phyloP scores from a whole-genome alignment of 2,888 invertebrate genomes.

The Pheosia tremula region DNA sequence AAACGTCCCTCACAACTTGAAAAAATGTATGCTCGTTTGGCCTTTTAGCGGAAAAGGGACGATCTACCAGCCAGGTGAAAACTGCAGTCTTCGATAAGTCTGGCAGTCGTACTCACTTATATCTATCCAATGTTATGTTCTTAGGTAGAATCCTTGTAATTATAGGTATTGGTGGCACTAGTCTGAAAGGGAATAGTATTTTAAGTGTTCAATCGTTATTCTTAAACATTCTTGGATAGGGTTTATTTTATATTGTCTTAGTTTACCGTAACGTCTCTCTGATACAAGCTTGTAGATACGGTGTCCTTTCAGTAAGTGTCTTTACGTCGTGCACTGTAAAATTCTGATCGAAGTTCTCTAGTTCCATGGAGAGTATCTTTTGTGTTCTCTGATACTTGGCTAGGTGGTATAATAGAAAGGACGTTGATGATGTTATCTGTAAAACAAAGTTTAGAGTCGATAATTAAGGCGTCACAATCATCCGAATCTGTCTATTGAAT shows the following conservation, averaged over 20 bases:
- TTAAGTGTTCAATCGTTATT: not conserved
- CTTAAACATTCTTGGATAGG: not conserved
- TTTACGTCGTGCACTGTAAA: constrained; percentile 45
- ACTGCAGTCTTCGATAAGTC: no score
- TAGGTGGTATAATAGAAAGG: constrained; percentile 87
- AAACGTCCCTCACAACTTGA: no score
- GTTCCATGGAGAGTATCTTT: constrained; percentile 85
- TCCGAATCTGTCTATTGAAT: no score
- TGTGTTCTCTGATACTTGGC: constrained; percentile 87
- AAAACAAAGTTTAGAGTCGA: constrained; percentile 24
- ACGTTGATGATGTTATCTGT: constrained; percentile 85
- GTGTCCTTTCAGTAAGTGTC: constrained; percentile 60
- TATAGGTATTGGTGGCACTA: constrained; percentile 87
- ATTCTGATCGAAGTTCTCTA: constrained; percentile 56
- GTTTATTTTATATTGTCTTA: not conserved
- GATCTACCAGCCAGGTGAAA: no score
- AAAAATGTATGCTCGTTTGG: no score
- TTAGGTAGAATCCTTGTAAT: constrained; percentile 85
- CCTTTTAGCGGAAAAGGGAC: no score
- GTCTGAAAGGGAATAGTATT: constrained; percentile 55
- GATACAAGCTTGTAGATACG: constrained; percentile 86
- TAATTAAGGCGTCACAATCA: no score
- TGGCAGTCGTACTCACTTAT: constrained; percentile 67
- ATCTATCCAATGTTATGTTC: constrained; percentile 85
- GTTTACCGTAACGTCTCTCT: constrained; percentile 86